Conservation (phyloP, 2,113 vertebrate species). For the Semicossyphus pulcher region DNA sequence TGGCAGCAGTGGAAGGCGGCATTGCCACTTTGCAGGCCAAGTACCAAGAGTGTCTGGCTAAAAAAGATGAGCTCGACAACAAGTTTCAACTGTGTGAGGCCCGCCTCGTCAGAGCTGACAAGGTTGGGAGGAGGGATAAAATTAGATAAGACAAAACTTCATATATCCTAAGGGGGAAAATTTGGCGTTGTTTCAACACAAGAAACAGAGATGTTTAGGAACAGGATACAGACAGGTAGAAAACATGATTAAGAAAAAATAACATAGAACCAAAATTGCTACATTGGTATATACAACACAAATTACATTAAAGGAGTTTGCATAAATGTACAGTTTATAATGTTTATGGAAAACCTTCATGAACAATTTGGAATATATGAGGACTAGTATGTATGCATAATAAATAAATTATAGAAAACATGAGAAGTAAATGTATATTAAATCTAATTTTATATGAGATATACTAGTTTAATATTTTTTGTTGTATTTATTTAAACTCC, state of each 20-base stretch:
- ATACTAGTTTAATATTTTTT: neutral
- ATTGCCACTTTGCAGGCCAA: constrained; percentile 87
- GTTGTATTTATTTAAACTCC: neutral
- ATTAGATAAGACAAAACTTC: neutral
- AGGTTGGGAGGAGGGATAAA: constrained; percentile 74
- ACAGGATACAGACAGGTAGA: too few relatives aligned
- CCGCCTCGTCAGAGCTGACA: constrained; percentile 85
- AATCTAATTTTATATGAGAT: too few relatives aligned
- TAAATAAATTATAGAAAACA: too few relatives aligned
- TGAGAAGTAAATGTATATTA: too few relatives aligned
- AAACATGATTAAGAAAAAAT: neutral
- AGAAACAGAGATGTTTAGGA: too few relatives aligned
- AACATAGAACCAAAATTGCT: neutral
- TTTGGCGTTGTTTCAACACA: too few relatives aligned
- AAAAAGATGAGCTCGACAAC: constrained; percentile 89
- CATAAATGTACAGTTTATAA: neutral
- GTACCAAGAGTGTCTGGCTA: constrained; percentile 86
- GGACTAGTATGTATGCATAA: too few relatives aligned
- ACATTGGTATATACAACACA: too few relatives aligned
- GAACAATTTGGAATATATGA: too few relatives aligned
- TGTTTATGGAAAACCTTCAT: neutral
- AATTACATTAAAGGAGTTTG: neutral
- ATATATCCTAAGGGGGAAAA: too few relatives aligned
- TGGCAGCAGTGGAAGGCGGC: constrained; percentile 85
- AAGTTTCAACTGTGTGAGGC: constrained; percentile 90